A percentile compares a stretch with the other conserved stretches of the same genome.
phyloP scores from a whole-genome alignment of 1,140 invertebrate species.

The Parasteatoda tepidariorum region DNA sequence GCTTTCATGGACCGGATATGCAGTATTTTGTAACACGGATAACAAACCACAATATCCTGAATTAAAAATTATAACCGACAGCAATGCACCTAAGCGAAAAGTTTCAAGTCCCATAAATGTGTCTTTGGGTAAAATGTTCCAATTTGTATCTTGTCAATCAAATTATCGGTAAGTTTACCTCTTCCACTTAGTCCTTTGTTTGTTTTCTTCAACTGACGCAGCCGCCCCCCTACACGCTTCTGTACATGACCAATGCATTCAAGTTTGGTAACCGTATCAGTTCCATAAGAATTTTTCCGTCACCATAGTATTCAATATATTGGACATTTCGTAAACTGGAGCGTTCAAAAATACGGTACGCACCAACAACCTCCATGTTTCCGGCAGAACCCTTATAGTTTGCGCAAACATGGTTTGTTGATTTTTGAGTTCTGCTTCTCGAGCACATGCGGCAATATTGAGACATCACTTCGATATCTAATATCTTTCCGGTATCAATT shows the following conservation, averaged over 20 bases:
- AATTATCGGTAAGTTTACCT: not conserved
- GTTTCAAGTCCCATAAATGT: conserved; percentile 14
- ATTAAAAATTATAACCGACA: conserved; percentile 24
- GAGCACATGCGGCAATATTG: not conserved
- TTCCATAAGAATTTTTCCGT: not conserved
- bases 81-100: not conserved
- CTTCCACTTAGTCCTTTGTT: not conserved
- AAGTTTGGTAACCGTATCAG: not conserved
- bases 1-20: too few relatives aligned
- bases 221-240: not conserved
- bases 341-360: not conserved
- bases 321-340: too few relatives aligned
- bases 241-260: not conserved
- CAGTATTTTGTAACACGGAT: too few relatives aligned
- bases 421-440: not conserved
- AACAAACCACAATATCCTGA: not conserved
- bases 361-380: conserved; percentile 1
- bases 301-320: not conserved
- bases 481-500: not conserved
- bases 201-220: not conserved
- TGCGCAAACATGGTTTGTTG: not conserved
- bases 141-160: not conserved
- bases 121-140: conserved; percentile 34
- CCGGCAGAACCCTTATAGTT: not conserved
- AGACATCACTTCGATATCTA: not conserved